Base-by-base conservation (phyloP, 92 coral and sea anemone species). In the Micromussa lordhowensis region DNA sequence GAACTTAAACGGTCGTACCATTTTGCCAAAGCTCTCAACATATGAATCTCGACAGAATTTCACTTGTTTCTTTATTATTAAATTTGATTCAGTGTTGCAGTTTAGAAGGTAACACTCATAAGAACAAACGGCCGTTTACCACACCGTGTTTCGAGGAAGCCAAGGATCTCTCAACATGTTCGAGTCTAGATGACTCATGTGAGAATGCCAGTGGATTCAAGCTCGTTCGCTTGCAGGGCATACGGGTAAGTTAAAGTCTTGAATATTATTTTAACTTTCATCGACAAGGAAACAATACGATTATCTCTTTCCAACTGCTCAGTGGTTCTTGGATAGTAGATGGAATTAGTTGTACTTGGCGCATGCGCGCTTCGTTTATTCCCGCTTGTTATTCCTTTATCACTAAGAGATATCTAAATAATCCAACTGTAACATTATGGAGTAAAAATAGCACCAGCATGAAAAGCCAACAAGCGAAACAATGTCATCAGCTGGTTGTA, bases 61-160 rank as follows among this genome's bases (percentile, higher is more conserved):
- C 53, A 36, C 5, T 61, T 5, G 75, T 11, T 15, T 30, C 28
- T 13, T 17, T 48, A 38, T 18, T 77, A 35, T 44, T 66, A 0
- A 75, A 75, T 64, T 64, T 63, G 13, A 13, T 86, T 11, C 17
- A 76, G 40, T 36, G 63, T 58, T 12, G 34, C 28, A 31, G 48
- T 5, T 86, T 77, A 9, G 77, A 77, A n/a, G 63, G 17, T 12
- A 44, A 24, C 6, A 16, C 38, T 21, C 49, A 15, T 30, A 63
- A 51, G 68, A 70, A 70, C 79, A 73, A 75, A 2, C 59, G 14
- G 75, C 11, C 30, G 29, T 58, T 75, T 19, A 14, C 29, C 17
- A 51, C 18, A 24, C 89, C 89, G 29, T 86, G 89, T 32, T 86
- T 77, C 77, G 83, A 77, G 11, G 89, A 77, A 32, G 89, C 66